Evolutionary conservation across 2,888 invertebrate species (phyloP).

Genomic region (Rhamnusium bicolor): DNA sequence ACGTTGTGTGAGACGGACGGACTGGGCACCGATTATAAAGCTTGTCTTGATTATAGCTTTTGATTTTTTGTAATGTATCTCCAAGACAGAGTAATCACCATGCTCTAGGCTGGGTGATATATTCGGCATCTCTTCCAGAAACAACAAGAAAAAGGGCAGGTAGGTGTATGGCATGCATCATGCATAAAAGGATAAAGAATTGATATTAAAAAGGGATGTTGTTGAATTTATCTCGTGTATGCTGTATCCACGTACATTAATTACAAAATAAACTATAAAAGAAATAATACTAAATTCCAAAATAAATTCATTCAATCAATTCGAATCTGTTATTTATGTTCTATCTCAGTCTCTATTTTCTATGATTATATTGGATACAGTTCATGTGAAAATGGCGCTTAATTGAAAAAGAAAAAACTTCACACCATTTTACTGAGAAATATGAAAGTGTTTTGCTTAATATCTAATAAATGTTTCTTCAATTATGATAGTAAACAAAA

Average conservation of each 20-base stretch:
- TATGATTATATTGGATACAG: too few relatives aligned
- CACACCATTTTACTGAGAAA: too few relatives aligned
- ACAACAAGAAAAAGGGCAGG: constrained; percentile 31
- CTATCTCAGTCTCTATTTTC: too few relatives aligned
- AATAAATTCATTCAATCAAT: too few relatives aligned
- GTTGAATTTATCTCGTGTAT: background rate
- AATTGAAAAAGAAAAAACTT: too few relatives aligned
- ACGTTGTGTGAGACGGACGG: constrained; percentile 32
- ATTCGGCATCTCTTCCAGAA: constrained; percentile 59
- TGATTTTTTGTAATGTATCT: constrained; percentile 70
- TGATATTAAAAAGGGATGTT: background rate
- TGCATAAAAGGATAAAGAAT: background rate
- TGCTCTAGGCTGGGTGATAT: constrained; percentile 67
- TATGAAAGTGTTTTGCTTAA: too few relatives aligned
- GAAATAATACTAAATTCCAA: too few relatives aligned
- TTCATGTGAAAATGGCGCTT: too few relatives aligned
- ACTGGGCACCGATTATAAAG: constrained; percentile 61
- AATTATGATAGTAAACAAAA: too few relatives aligned
- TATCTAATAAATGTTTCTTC: too few relatives aligned
- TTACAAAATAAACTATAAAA: too few relatives aligned
- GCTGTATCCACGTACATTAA: background rate
- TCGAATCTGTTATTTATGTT: too few relatives aligned
- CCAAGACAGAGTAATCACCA: constrained; percentile 68
- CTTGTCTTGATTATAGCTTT: constrained; percentile 67
- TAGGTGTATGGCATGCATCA: constrained; percentile 18